Evolutionary conservation across 1,140 invertebrate species (phyloP), one percentile per base, ranked within the genome.

Genomic region (Coboldia fuscipes): DNA sequence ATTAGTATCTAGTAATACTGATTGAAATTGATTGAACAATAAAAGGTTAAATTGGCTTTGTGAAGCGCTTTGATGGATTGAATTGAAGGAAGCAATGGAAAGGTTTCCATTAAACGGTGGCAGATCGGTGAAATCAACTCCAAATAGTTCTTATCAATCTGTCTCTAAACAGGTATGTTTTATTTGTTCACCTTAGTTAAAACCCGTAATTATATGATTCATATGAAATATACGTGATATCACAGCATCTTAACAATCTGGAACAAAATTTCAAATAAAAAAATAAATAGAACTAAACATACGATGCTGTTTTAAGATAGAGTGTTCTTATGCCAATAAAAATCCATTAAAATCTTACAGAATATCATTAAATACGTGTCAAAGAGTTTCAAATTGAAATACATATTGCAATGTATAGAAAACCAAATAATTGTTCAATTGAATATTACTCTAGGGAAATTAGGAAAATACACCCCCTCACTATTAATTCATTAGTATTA

Each of bases 151-250:
- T 34, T 63, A 63, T 51, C 61, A 63, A 43, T 54, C 61, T 34
- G 58, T 62, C 39, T 51, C 56, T 42, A 61, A 59, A 47, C 61
- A 63, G 60, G 61, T 63, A 59, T 47, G 35, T 37, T 30, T 41
- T 31, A n/a, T 40, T 16, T 23, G 8, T 33, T 22, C 12, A 30
- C 19, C 5, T 13, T 14, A 28, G 22, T 10, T 26, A n/a, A 13
- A 24, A 19, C n/a, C 24, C 19, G n/a, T 20, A 3, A 24, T 12
- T 9, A 8, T 37, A 14, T 26, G 18, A 34, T 8, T 24, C 7
- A 24, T 8, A 24, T 16, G 9, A 30, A 30, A 7, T 7, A 30
- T 30, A n/a, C 14, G n/a, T 19, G 3, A 12, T 17, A 24, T 8
- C 9, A 2, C 17, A 19, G 17, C 15, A 13, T 27, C 3, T 22